These are phyloP conservation scores for Knipowitschia caucasica DNA, from an alignment of 2,797 vertebrate genomes.

Conservation along the genomic window DNA sequence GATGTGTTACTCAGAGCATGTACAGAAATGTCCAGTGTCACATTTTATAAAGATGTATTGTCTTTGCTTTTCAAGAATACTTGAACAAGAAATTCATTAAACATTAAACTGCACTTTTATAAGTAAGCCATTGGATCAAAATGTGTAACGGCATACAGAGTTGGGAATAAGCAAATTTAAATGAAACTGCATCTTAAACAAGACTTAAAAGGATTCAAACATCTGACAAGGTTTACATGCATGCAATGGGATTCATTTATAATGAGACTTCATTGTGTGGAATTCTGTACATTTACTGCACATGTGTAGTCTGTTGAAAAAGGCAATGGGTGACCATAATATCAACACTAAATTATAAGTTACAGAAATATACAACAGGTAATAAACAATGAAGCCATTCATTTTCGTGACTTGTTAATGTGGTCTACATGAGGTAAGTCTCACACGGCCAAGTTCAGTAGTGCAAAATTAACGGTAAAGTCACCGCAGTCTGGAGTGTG, in stretches of 20 bases:
- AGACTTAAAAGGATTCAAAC: neutral
- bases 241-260: neutral
- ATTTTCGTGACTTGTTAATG: conserved; percentile 2
- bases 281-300: no score
- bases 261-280: neutral
- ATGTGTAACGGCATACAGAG: conserved; percentile 23
- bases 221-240: neutral
- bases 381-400: neutral
- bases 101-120: conserved; percentile 74
- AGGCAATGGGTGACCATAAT: neutral
- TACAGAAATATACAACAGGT: neutral
- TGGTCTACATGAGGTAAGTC: neutral
- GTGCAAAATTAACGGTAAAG: conserved; percentile 6
- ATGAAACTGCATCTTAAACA: conserved; percentile 19
- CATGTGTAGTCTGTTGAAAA: neutral
- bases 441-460: conserved; percentile 1
- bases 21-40: conserved; percentile 58
- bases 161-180: conserved; percentile 56
- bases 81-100: conserved; percentile 80
- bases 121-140: conserved; percentile 48
- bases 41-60: conserved; percentile 75
- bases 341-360: neutral
- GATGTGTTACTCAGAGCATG: conserved; percentile 56
- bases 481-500: conserved; percentile 1
- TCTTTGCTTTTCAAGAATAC: conserved; percentile 68